Conservation (phyloP, 2,888 invertebrate species). For the Oligia strigilis region DNA sequence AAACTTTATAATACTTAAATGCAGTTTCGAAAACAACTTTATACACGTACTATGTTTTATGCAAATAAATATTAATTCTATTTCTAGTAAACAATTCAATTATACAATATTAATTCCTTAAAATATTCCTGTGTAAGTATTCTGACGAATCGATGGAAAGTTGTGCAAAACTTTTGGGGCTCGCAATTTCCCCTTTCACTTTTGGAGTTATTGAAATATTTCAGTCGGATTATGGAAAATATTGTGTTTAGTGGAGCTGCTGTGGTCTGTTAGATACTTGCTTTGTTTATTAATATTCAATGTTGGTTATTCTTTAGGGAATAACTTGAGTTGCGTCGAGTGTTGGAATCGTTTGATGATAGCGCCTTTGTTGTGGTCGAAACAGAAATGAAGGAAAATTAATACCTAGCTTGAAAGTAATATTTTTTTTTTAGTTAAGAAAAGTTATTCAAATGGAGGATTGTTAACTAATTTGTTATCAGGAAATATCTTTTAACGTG, state of each 20-base stretch:
- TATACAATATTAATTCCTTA: constrained; percentile 46
- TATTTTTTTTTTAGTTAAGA: not conserved
- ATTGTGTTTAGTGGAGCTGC: constrained; percentile 40
- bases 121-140: constrained; percentile 62
- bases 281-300: constrained; percentile 47
- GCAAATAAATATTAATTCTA: not conserved
- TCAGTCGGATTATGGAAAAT: constrained; percentile 56
- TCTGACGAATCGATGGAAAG: constrained; percentile 59
- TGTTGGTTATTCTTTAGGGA: constrained; percentile 27
- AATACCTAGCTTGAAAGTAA: not conserved
- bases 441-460: not conserved
- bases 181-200: constrained; percentile 62
- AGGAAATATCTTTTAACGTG: too few relatives aligned
- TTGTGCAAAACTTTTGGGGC: constrained; percentile 60
- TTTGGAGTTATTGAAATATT: constrained; percentile 67
- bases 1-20: not conserved
- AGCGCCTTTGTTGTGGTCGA: constrained; percentile 38
- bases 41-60: not conserved
- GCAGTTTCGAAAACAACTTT: too few relatives aligned
- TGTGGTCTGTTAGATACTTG: constrained; percentile 54
- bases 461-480: not conserved
- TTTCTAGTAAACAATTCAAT: constrained; percentile 27
- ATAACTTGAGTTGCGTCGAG: constrained; percentile 29
- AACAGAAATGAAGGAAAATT: not conserved
- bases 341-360: constrained; percentile 30